Base-by-base conservation (phyloP, 2,888 invertebrate genomes). In the Lasiommata megera region DNA sequence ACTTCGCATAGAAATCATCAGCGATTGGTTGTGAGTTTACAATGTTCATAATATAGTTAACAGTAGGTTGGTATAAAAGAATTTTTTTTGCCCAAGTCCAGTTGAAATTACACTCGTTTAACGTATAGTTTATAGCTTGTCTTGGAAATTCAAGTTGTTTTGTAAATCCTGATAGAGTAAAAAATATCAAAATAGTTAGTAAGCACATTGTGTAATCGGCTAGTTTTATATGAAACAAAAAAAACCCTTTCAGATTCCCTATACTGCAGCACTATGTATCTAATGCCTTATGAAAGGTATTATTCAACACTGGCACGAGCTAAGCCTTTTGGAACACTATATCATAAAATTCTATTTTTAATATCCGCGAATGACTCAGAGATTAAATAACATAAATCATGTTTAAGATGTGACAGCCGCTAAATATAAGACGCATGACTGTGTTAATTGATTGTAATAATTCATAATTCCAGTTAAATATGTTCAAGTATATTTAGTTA, bases 1-100 rank as follows among this genome's bases (percentile, higher is more conserved):
- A 52, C 52, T 52, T 52, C 1, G 40, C 5, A 14, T 52, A 52
- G 31, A 52, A 41, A 41, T 52, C 52, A 1, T 17, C 31, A 52
- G 52, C 40, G 6, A 52, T 52, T 5, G 17, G 38, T 5, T 29
- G 12, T n/a, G 40, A 41, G 12, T 40, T 52, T 9, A 52, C 17
- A 8, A 17, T 41, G 7, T 41, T 41, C 52, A 16, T 52, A n/a
- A 52, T 52, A 6, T 29, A 31, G 3, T 31, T 31, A n/a, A 52
- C 52, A 16, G 40, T 29, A 12, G 40, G 52, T 16, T 16, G 29
- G 40, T 40, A 52, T 6, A 52, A n/a, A 11, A 31, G 5, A 17
- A 52, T 29, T 6, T 41, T n/a, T 1, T 52, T 0, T n/a, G 31
- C 6, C 12, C 9, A 17, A 17, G n/a, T 31, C 40, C 28, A 31